Conservation (phyloP, 1,140 invertebrate species). For the Drosophila orena region DNA sequence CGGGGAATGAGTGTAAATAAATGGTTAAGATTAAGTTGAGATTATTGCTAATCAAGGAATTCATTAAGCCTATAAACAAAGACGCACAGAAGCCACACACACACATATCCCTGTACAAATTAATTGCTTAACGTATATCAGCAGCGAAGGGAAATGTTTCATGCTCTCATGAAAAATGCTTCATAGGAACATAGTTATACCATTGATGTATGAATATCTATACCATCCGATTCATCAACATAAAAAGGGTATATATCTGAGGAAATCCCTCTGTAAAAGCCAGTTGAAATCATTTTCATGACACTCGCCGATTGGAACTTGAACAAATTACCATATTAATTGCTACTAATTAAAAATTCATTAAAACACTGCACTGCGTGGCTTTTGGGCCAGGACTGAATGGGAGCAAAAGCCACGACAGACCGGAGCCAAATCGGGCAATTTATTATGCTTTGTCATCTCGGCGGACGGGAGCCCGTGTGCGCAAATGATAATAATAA, state of each 20-base stretch:
- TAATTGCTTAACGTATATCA: neutral
- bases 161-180: neutral
- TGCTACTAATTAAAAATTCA: slow-evolving; percentile 82
- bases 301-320: slow-evolving; percentile 57
- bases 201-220: too few species aligned
- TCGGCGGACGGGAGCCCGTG: slow-evolving; percentile 54
- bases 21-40: slow-evolving; percentile 72
- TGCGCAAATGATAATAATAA: slow-evolving; percentile 77
- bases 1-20: slow-evolving; percentile 68
- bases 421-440: slow-evolving; percentile 31
- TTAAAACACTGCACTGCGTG: slow-evolving; percentile 62
- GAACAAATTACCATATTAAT: slow-evolving; percentile 84
- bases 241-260: too few species aligned
- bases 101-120: neutral
- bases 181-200: neutral
- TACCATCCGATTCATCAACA: too few species aligned
- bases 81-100: neutral
- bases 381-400: slow-evolving; percentile 19
- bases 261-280: slow-evolving; percentile 7
- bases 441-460: slow-evolving; percentile 84
- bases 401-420: slow-evolving; percentile 39
- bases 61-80: slow-evolving; percentile 45
- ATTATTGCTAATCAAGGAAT: slow-evolving; percentile 76
- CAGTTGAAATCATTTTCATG: slow-evolving; percentile 8
- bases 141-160: neutral